Evolutionary conservation across 2,888 invertebrate species (phyloP).

Genomic region (Apomyelois bistriatella): DNA sequence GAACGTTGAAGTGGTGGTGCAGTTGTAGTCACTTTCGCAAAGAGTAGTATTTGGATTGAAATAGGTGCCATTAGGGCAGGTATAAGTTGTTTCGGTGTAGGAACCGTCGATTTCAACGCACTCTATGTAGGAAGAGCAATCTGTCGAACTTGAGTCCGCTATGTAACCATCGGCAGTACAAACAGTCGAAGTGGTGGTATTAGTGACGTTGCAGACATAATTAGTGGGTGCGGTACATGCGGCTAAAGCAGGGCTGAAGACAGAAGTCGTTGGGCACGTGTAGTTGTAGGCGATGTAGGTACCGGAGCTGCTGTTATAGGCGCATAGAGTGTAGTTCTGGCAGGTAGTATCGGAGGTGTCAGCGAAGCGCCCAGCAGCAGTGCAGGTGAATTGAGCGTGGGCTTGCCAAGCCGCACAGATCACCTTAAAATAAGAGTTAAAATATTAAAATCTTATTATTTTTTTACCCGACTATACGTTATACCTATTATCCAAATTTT

Average conservation of each 20-base stretch:
- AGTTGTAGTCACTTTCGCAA: slow-evolving; percentile 54
- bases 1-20: slow-evolving; percentile 35
- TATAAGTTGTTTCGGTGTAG: slow-evolving; percentile 40
- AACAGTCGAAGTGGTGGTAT: slow-evolving; percentile 30
- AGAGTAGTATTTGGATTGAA: slow-evolving; percentile 55
- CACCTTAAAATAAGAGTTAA: slow-evolving; percentile 23
- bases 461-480: not conserved
- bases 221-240: slow-evolving; percentile 50
- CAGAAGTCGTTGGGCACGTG: slow-evolving; percentile 59
- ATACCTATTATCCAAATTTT: no score
- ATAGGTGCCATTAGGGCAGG: slow-evolving; percentile 49
- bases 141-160: slow-evolving; percentile 46
- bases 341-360: slow-evolving; percentile 60
- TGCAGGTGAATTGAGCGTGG: slow-evolving; percentile 49
- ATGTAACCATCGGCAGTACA: slow-evolving; percentile 55
- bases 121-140: slow-evolving; percentile 55
- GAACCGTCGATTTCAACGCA: slow-evolving; percentile 51
- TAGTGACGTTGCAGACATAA: slow-evolving; percentile 47
- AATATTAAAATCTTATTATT: no score
- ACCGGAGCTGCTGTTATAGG: slow-evolving; percentile 33
- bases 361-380: slow-evolving; percentile 53
- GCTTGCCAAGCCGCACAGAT: slow-evolving; percentile 36
- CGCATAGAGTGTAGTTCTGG: slow-evolving; percentile 62
- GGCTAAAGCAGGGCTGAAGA: slow-evolving; percentile 52
- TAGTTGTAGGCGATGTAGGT: slow-evolving; percentile 52